Evolutionary conservation across 2,797 vertebrate genomes (phyloP).

Genomic region (Dromococcyx pavoninus): DNA sequence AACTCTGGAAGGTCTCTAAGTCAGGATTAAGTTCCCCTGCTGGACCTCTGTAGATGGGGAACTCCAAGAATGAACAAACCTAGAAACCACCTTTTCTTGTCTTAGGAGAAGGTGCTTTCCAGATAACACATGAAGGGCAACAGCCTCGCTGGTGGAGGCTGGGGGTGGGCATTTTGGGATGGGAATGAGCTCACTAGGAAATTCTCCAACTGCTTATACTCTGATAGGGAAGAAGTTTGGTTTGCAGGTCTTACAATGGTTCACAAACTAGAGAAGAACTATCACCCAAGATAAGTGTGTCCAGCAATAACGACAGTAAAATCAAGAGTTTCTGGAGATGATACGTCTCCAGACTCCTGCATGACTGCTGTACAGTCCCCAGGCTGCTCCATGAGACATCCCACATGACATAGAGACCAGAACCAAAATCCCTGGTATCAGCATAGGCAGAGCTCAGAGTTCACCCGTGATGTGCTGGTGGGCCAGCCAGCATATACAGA

Average conservation of each 20-base stretch:
- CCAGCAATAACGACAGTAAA: neutral
- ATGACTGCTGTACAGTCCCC: neutral
- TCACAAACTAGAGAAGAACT: neutral
- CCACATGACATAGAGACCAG: neutral
- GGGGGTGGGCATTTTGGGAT: neutral
- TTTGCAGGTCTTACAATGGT: neutral
- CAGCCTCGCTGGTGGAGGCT: neutral
- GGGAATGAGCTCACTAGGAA: neutral
- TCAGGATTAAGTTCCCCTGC: neutral
- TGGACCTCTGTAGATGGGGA: neutral
- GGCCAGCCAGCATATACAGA: no score
- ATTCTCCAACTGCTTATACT: neutral
- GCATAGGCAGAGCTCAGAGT: neutral
- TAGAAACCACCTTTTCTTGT: neutral
- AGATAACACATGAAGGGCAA: neutral
- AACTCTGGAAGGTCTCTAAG: neutral
- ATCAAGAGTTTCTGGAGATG: neutral
- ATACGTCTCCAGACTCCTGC: neutral
- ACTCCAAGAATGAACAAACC: neutral
- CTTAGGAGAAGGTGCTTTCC: neutral
- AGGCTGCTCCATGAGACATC: neutral
- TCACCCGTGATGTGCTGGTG: neutral
- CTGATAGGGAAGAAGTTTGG: neutral
- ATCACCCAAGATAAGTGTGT: neutral
- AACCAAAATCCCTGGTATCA: neutral